These are phyloP conservation scores for Saccopteryx bilineata DNA, from an alignment of 2,113 vertebrate genomes.

Conservation along the genomic window DNA sequence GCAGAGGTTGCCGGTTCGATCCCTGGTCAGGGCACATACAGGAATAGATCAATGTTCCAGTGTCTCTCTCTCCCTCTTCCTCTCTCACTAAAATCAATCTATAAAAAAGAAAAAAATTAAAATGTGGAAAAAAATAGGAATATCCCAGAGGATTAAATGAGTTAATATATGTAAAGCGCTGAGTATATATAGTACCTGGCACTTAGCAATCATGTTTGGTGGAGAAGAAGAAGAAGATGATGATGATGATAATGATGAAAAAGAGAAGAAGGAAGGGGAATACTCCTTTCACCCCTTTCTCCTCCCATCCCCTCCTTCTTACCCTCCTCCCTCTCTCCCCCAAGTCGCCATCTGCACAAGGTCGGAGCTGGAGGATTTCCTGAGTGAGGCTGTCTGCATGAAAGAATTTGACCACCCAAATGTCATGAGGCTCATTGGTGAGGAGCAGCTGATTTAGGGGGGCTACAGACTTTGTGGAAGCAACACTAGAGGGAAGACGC, in stretches of 20 bases:
- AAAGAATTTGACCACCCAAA: conserved; percentile 97
- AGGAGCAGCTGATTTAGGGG: conserved; percentile 52
- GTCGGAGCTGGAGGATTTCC: conserved; percentile 96
- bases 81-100: too few relatives aligned
- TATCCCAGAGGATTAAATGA: neutral
- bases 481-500: neutral
- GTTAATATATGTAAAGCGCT: neutral
- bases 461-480: neutral
- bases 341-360: conserved; percentile 94
- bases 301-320: neutral
- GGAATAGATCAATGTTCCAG: too few relatives aligned
- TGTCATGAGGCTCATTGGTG: conserved; percentile 95
- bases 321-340: neutral
- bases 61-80: too few relatives aligned
- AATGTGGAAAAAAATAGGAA: neutral
- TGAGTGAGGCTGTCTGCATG: conserved; percentile 96
- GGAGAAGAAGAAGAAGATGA: neutral
- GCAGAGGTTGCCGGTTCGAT: too few relatives aligned
- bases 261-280: neutral
- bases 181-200: neutral
- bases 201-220: neutral
- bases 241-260: neutral
- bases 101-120: neutral
- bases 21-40: too few relatives aligned
- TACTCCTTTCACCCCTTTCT: neutral